phyloP scores from a whole-genome alignment of 2,797 vertebrate species.

The Triplophysa bombifrons region DNA sequence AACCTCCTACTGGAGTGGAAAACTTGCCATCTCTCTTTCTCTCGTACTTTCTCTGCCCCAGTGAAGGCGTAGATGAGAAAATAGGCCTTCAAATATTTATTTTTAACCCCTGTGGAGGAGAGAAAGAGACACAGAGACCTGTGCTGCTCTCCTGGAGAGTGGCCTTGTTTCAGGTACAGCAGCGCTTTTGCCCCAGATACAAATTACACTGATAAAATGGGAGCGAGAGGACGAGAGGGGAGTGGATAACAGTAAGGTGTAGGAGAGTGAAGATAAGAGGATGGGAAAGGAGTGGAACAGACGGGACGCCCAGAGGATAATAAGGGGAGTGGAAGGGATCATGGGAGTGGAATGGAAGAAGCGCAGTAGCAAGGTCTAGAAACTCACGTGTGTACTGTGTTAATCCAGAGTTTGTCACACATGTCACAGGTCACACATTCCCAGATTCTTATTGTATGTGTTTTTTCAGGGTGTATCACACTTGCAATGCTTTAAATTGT shows the following conservation, averaged over 20 bases:
- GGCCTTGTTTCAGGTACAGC: constrained; percentile 59
- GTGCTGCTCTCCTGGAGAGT: constrained; percentile 50
- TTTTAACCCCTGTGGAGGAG: constrained; percentile 46
- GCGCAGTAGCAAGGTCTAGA: neutral
- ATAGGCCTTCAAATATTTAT: constrained; percentile 48
- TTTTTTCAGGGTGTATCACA: neutral
- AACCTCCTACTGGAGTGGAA: neutral
- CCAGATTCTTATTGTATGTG: neutral
- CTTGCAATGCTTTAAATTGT: neutral
- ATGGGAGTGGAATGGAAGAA: constrained; percentile 23
- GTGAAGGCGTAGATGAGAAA: constrained; percentile 34
- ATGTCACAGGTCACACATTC: neutral
- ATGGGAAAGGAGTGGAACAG: neutral
- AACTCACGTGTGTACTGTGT: neutral
- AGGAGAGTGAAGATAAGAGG: constrained; percentile 10
- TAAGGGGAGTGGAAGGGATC: constrained; percentile 31
- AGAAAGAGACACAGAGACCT: constrained; percentile 48
- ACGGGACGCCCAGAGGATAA: constrained; percentile 22
- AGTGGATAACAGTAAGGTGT: neutral
- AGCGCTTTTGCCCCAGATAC: constrained; percentile 56
- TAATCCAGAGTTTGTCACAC: neutral
- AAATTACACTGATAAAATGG: constrained; percentile 28
- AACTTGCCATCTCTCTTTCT: neutral
- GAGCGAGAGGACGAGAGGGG: neutral
- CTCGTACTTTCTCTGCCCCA: constrained; percentile 5